Base-by-base conservation (phyloP, 2,888 invertebrate species). In the Netelia melanura region DNA sequence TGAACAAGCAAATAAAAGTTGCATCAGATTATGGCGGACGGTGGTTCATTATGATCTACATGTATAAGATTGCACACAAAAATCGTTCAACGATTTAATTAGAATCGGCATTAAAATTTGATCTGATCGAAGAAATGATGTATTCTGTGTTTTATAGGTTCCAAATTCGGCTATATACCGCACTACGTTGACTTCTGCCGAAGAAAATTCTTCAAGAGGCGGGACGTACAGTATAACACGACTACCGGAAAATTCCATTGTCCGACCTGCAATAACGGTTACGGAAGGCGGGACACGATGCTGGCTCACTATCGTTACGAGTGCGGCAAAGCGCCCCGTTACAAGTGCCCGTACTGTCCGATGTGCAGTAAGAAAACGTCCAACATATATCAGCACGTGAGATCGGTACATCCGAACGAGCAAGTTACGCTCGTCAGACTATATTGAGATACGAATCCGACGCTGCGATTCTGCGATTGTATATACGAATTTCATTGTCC, bases 291-390 rank as follows among this genome's bases (percentile, higher is more conserved):
- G 38, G 92, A 93, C 87, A 93, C 93, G 44, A 93, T 94, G 92
- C 86, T 93, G 87, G 91, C 91, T 52, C 94, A 94, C 87, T 92
- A 90, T 86, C 92, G 94, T 61, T 93, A 93, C 89, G 94, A 94
- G 86, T 94, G 94, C 82, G 93, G 93, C 23, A 91, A 92, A 88
- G 92, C 92, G 11, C 94, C 94, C 6, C 90, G 93, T 23, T 94
- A 91, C 89, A 90, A 91, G 81, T 94, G 94, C 72, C 93, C 93
- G 6, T 91, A 93, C 61, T 94, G 94, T 83, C 75, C 88, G 8
- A 87, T 91, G 68, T 89, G 90, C 87, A 92, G 92, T 86, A 93
- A 92, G 87, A 92, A 92, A 87, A 90, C 91, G 2, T 92, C 92
- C 11, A 93, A 92, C 85, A 88, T 93, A 81, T 92, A 93, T 85